Evolutionary conservation across 2,797 vertebrate species (phyloP).

Genomic region (Xiphorhynchus erythropygius): DNA sequence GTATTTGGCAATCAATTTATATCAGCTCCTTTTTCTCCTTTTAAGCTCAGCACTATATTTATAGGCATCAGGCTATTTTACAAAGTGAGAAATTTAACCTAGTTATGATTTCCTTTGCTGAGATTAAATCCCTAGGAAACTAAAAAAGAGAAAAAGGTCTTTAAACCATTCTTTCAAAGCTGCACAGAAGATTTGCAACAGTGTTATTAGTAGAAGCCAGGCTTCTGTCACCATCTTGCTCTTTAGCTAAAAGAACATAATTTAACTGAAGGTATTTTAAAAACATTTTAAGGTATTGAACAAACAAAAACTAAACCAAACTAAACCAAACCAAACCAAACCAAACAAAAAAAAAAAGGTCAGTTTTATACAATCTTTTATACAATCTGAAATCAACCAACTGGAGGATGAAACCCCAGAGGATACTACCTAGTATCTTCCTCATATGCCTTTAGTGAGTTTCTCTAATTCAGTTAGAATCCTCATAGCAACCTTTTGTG

Average conservation of each 20-base stretch:
- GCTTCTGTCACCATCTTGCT: neutral
- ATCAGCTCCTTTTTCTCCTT: neutral
- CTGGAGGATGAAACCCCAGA: neutral
- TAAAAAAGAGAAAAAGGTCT: neutral
- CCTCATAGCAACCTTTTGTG: neutral
- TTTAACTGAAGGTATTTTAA: neutral
- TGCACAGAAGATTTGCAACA: neutral
- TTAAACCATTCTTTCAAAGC: neutral
- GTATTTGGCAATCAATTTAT: neutral
- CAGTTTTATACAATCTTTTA: neutral
- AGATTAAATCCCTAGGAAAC: neutral
- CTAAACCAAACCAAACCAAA: too few relatives aligned
- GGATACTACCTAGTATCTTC: fast-evolving
- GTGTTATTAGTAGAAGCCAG: neutral
- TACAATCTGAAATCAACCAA: neutral
- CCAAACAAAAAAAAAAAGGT: neutral
- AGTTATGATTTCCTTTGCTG: neutral
- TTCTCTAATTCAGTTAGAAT: neutral
- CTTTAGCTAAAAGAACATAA: neutral
- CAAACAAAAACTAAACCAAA: too few relatives aligned
- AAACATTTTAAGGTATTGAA: neutral
- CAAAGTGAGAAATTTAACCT: neutral
- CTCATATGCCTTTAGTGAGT: neutral
- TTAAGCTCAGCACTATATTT: neutral
- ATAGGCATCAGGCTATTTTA: neutral